Percentiles rank a stretch among this genome's conserved stretches.
phyloP scores from a whole-genome alignment of 2,113 vertebrate genomes.

The Triplophysa rosa region DNA sequence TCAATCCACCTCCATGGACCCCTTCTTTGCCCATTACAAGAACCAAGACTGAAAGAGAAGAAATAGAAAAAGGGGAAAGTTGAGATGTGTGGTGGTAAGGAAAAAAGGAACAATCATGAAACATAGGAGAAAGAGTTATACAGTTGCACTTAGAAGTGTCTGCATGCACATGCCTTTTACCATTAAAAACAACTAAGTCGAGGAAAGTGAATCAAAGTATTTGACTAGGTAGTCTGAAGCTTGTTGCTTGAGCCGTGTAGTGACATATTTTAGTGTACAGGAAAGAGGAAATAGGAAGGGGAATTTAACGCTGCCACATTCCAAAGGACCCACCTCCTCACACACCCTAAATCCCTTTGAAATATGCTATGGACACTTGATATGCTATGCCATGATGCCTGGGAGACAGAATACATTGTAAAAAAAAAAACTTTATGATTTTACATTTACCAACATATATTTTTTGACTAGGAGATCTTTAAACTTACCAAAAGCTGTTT shows the following conservation, averaged over 20 bases:
- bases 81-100: constrained; percentile 72
- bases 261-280: constrained; percentile 20
- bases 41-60: constrained; percentile 96
- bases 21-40: constrained; percentile 97
- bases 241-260: neutral
- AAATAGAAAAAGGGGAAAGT: constrained; percentile 69
- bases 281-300: constrained; percentile 14
- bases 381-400: too few relatives aligned
- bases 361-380: neutral
- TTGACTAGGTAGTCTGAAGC: neutral
- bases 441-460: neutral
- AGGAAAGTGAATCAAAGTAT: constrained; percentile 36
- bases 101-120: constrained; percentile 56
- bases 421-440: neutral
- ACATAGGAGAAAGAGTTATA: constrained; percentile 14
- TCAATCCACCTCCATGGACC: constrained; percentile 98
- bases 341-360: neutral
- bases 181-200: constrained; percentile 33
- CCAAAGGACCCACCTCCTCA: neutral
- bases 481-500: neutral
- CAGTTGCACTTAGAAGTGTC: constrained; percentile 34
- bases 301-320: constrained; percentile 24
- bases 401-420: too few relatives aligned
- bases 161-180: constrained; percentile 49
- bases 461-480: neutral